A percentile compares a stretch with the other conserved stretches of the same genome.
Evolutionary conservation across 1,140 invertebrate genomes (phyloP).

Genomic region (Gonioctena quinquepunctata): DNA sequence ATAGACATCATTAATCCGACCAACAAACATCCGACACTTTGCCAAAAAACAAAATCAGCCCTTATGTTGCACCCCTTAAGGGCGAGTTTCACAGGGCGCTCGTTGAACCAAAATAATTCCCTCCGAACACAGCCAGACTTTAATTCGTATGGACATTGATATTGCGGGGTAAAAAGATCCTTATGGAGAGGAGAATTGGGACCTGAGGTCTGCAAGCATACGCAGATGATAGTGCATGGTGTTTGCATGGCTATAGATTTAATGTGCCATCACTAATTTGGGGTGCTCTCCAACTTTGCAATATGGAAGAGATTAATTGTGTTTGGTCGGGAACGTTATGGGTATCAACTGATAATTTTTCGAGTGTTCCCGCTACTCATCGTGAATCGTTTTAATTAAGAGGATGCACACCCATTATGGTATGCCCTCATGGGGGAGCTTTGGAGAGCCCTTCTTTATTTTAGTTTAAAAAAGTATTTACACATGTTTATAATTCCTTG

Average conservation of each 20-base stretch:
- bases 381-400: background rate
- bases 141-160: constrained; percentile 53
- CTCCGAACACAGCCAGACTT: constrained; percentile 40
- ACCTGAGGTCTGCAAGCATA: constrained; percentile 17
- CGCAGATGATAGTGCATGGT: constrained; percentile 52
- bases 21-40: constrained; percentile 52
- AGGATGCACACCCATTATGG: no score
- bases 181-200: constrained; percentile 23
- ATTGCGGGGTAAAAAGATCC: constrained; percentile 37
- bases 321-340: constrained; percentile 45
- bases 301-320: constrained; percentile 52
- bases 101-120: constrained; percentile 46
- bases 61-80: constrained; percentile 25
- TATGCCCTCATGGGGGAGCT: no score
- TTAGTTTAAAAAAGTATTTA: no score
- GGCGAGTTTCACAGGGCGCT: constrained; percentile 10
- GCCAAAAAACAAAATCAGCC: constrained; percentile 29
- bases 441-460: no score
- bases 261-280: constrained; percentile 55
- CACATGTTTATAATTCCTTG: no score
- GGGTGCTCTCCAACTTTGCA: constrained; percentile 43
- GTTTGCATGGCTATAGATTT: constrained; percentile 52
- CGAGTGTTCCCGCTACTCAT: constrained; percentile 21
- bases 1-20: constrained; percentile 53
- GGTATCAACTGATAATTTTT: constrained; percentile 42